Base-by-base conservation (phyloP, 2,113 vertebrate genomes). In the Poeciliopsis turrubarensis region DNA sequence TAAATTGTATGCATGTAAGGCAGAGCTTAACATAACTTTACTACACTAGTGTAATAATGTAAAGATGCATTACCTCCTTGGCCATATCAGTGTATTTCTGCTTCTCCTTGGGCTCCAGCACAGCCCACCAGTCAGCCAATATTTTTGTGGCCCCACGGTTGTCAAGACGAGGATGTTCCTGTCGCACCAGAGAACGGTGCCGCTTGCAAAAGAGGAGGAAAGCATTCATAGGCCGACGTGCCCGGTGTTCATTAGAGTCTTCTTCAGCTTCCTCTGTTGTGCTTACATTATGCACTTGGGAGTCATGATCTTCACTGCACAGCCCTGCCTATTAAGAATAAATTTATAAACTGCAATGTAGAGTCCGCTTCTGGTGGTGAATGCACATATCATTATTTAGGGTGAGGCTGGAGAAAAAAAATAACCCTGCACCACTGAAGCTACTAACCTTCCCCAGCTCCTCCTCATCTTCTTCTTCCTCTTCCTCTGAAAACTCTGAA, bases 1-100 rank as follows among this genome's bases (percentile, higher is more conserved):
- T 6, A 19, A 47, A 47, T 47, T 47, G 17, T 47, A 47, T 47
- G 44, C 44, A 30, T 63, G 30, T 34, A 13, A 34, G 19, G 9
- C 3, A 22, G 31, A 22, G 4, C 22, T n/a, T 7, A n/a, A 57
- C 0, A 9, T 57, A 11, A 25, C 22, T 57, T 47, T 47, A 19
- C 17, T n/a, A 57, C 51, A n/a, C 51, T 9, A n/a, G 0, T 5
- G 6, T 30, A 19, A 2, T 11, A 37, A 37, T 37, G 34, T 37
- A 37, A 37, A 13, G 26, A 30, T 26, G 70, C 60, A 73, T 81
- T 91, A 99, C 98, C 97, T 99, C 98, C 95, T 98, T 99, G 82
- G 98, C 98, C 97, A 99, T 98, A 93, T 99, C 97, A 32, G 97
- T 99, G 88, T 99, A 99, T 87, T 99, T 99, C 92, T 98, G 97